These are phyloP conservation scores for Chlamydotis undulata DNA, from an alignment of 2,113 vertebrate species.

Conservation along the genomic window DNA sequence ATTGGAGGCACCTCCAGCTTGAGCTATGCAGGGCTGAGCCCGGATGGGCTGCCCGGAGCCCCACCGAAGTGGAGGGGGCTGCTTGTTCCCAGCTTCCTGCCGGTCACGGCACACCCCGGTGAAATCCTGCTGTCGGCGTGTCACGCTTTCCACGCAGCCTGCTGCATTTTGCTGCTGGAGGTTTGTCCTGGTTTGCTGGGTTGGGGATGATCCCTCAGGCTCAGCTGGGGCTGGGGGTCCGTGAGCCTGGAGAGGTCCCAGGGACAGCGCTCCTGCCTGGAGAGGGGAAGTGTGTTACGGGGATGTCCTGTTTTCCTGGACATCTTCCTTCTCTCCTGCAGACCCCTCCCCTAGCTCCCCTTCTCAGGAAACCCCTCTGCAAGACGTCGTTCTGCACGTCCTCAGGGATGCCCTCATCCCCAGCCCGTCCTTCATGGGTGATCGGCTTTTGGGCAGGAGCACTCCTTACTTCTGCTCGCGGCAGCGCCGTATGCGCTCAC, in stretches of 20 bases:
- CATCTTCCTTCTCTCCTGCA: not conserved
- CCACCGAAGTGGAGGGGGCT: not conserved
- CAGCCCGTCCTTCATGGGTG: not conserved
- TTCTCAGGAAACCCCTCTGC: no score
- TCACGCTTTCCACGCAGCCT: not conserved
- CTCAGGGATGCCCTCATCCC: not conserved
- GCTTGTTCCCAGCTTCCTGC: not conserved
- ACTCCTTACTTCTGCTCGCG: rapidly evolving
- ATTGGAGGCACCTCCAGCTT: not conserved
- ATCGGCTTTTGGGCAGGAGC: not conserved
- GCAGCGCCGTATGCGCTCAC: rapidly evolving
- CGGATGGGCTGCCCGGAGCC: rapidly evolving
- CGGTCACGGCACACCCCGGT: rapidly evolving
- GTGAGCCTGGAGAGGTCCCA: rapidly evolving
- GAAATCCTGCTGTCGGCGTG: not conserved
- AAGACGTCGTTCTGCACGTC: rapidly evolving
- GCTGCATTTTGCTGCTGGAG: not conserved
- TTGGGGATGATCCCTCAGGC: not conserved
- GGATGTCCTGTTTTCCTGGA: not conserved
- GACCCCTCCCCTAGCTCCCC: not conserved
- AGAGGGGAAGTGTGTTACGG: no score
- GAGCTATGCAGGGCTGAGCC: not conserved
- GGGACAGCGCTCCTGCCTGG: not conserved
- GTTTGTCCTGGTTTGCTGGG: not conserved
- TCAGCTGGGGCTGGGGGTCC: not conserved